Evolutionary conservation across 2,888 invertebrate genomes (phyloP), one percentile per base, ranked within the genome.

Genomic region (Pandemis corylana): DNA sequence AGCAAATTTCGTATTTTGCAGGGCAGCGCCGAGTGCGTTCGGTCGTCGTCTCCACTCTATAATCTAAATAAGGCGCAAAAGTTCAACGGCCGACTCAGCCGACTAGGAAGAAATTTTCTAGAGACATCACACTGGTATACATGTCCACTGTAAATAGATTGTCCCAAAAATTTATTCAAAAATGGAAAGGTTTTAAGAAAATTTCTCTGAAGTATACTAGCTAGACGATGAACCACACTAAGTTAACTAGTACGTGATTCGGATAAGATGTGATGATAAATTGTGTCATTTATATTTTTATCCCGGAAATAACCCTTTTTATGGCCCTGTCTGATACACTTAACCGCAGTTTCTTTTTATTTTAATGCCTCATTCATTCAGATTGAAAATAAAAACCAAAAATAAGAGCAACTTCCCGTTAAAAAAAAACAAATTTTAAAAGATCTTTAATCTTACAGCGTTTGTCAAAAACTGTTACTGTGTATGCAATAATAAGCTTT

Each of bases 61-160:
- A 93, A 90, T 93, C 94, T 94, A 94, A 94, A 94, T 94, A 94
- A 94, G 94, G 94, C 92, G 90, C 93, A 92, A 90, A 93, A 92
- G 94, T 93, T 94, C 93, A 93, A 92, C 87, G 93, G 87, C 93
- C 88, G 86, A 80, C 85, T 85, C 89, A 83, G 81, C 83, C 83
- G 83, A 89, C 89, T 87, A 89, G 85, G 85, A 90, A 89, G 87
- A 89, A 88, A 87, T 77, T 79, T 83, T 84, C 84, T 85, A 85
- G 86, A 86, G 85, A 89, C 87, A 89, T 82, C 84, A 85, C 78
- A 77, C 76, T 80, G 77, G 79, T 80, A 78, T 75, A 79, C 77
- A 77, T 69, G 69, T 65, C 72, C 68, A 72, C 66, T 69, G 69
- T 69, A 72, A 76, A 66, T 72, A 69, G 65, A 70, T 75, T 59